phyloP scores from a whole-genome alignment of 2,797 vertebrate species.

The Iguana delicatissima region DNA sequence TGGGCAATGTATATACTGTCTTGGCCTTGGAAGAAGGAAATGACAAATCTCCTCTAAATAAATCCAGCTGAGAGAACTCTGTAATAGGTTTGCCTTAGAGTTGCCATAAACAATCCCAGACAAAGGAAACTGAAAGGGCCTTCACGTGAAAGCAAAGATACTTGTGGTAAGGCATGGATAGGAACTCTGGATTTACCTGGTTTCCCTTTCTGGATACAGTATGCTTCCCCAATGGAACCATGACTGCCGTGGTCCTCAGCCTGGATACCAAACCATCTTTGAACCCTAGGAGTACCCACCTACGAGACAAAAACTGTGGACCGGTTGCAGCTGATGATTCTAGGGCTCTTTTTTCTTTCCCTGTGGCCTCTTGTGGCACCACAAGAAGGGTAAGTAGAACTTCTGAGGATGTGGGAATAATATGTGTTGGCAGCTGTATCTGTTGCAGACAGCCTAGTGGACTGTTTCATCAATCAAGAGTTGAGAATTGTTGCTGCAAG shows the following conservation, averaged over 20 bases:
- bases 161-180: not conserved
- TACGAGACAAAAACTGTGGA: slow-evolving; percentile 71
- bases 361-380: slow-evolving; percentile 77
- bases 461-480: not conserved
- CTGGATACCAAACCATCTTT: slow-evolving; percentile 49
- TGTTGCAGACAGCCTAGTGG: not conserved
- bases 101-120: not conserved
- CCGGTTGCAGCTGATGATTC: slow-evolving; percentile 66
- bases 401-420: not conserved
- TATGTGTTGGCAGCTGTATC: not conserved
- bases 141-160: not conserved
- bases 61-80: no score
- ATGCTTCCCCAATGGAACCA: slow-evolving; percentile 78
- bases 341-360: slow-evolving; percentile 77
- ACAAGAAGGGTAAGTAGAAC: slow-evolving; percentile 58
- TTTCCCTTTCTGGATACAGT: slow-evolving; percentile 59
- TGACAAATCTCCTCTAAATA: no score
- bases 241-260: slow-evolving; percentile 76
- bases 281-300: slow-evolving; percentile 54
- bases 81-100: no score
- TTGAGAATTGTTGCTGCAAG: not conserved
- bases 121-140: not conserved
- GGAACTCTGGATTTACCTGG: not conserved
- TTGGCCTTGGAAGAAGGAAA: no score
- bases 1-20: no score